Evolutionary conservation across 1,140 invertebrate species (phyloP).

Genomic region (Watersipora subatra): DNA sequence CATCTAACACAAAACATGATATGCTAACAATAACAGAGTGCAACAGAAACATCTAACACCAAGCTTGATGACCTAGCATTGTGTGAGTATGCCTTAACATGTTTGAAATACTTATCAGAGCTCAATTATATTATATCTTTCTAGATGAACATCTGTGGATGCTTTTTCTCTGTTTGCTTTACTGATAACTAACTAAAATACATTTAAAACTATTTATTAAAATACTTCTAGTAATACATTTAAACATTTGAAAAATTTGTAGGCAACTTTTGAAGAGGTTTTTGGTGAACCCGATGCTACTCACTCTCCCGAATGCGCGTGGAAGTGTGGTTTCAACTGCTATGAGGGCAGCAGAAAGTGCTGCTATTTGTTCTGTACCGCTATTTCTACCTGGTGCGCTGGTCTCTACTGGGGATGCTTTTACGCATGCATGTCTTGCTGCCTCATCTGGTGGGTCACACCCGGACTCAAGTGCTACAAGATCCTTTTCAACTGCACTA

Average conservation of each 20-base stretch:
- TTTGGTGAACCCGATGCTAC: slow-evolving; percentile 62
- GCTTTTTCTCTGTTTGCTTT: too few relatives aligned
- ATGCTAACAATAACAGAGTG: too few relatives aligned
- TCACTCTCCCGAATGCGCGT: slow-evolving; percentile 58
- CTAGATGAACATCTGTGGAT: too few relatives aligned
- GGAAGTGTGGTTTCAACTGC: slow-evolving; percentile 55
- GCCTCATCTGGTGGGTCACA: slow-evolving; percentile 26
- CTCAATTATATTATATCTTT: too few relatives aligned
- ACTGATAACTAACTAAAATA: background rate
- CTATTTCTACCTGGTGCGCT: slow-evolving; percentile 51
- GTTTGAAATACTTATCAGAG: too few relatives aligned
- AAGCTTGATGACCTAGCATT: too few relatives aligned
- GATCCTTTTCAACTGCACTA: slow-evolving; percentile 3
- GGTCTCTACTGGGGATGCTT: slow-evolving; percentile 52
- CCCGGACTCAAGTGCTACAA: slow-evolving; percentile 12
- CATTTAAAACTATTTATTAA: background rate
- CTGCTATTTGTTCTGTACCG: slow-evolving; percentile 54
- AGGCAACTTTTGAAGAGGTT: slow-evolving; percentile 54
- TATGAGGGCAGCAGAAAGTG: slow-evolving; percentile 52
- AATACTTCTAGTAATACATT: background rate
- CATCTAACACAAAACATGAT: too few relatives aligned
- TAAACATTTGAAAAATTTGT: slow-evolving; percentile 9
- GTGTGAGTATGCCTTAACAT: too few relatives aligned
- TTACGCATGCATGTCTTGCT: slow-evolving; percentile 58
- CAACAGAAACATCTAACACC: too few relatives aligned